phyloP scores from a whole-genome alignment of 2,888 invertebrate species.

The Brachyopa scutellaris region DNA sequence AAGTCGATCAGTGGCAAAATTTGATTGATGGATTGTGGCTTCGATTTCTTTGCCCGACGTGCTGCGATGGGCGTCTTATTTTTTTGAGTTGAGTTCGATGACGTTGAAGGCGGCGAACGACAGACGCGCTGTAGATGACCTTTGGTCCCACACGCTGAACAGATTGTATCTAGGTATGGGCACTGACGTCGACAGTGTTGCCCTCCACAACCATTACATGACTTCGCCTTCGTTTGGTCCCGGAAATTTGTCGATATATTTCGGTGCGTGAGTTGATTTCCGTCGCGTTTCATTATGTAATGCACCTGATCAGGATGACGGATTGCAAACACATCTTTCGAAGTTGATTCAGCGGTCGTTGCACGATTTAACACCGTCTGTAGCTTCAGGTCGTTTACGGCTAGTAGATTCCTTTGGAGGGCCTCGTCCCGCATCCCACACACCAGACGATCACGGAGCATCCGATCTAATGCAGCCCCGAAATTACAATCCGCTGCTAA shows the following conservation, averaged over 20 bases:
- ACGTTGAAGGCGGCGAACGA: not conserved
- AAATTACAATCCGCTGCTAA: conserved; percentile 60
- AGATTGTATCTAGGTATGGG: conserved; percentile 31
- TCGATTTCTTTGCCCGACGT: no score
- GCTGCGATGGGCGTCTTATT: no score
- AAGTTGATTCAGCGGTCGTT: conserved; percentile 38
- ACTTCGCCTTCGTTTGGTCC: not conserved
- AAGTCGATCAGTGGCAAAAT: no score
- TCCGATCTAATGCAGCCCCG: no score
- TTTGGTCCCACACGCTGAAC: conserved; percentile 37
- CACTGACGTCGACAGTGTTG: conserved; percentile 23
- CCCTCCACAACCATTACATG: conserved; percentile 44
- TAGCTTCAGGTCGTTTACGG: conserved; percentile 40
- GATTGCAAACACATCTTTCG: conserved; percentile 18
- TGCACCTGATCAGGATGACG: conserved; percentile 1
- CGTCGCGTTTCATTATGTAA: conserved; percentile 1
- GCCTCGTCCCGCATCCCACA: conserved; percentile 57
- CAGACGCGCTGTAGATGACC: conserved; percentile 60
- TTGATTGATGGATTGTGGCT: not conserved
- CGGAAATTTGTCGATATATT: not conserved
- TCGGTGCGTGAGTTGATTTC: not conserved
- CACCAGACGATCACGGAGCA: conserved; percentile 61
- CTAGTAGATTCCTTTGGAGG: conserved; percentile 43
- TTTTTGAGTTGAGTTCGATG: no score
- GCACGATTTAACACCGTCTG: conserved; percentile 56